phyloP scores from a whole-genome alignment of 2,113 vertebrate genomes.

The Carassius auratus region DNA sequence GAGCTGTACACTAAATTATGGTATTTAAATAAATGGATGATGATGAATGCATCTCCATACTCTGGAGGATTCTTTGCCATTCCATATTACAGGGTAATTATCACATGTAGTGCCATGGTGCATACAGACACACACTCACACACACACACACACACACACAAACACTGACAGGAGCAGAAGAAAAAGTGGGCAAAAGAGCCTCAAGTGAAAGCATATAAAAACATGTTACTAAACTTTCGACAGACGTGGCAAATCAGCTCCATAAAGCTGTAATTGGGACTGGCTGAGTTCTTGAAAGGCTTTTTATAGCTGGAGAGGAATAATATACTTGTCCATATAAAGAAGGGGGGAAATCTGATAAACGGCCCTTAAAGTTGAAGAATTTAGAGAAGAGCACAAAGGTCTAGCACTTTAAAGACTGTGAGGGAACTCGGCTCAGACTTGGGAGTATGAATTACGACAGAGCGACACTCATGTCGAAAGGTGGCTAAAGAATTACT shows the following conservation, averaged over 20 bases:
- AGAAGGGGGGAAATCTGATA: constrained; percentile 45
- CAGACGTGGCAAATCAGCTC: constrained; percentile 50
- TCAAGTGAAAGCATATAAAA: constrained; percentile 53
- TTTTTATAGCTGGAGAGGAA: constrained; percentile 61
- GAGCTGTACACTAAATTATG: constrained; percentile 69
- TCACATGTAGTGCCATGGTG: constrained; percentile 49
- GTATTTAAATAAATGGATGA: constrained; percentile 69
- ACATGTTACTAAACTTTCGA: constrained; percentile 58
- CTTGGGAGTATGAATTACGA: constrained; percentile 40
- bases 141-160: constrained; percentile 50
- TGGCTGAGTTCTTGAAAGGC: constrained; percentile 58
- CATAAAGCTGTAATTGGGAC: constrained; percentile 59
- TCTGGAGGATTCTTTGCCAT: constrained; percentile 54
- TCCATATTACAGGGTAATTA: constrained; percentile 61
- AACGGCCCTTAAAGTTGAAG: constrained; percentile 54
- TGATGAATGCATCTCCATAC: constrained; percentile 62
- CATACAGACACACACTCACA: constrained; percentile 45
- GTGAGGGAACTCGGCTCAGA: constrained; percentile 33
- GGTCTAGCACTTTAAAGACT: constrained; percentile 55
- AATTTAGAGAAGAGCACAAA: constrained; percentile 55
- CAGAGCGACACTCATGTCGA: constrained; percentile 23
- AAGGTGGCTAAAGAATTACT: constrained; percentile 28
- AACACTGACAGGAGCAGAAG: constrained; percentile 42
- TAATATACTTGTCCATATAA: constrained; percentile 59
- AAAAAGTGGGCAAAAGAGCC: constrained; percentile 28